Conservation (phyloP, 2,888 invertebrate genomes). For the Phrixothrix hirtus region DNA sequence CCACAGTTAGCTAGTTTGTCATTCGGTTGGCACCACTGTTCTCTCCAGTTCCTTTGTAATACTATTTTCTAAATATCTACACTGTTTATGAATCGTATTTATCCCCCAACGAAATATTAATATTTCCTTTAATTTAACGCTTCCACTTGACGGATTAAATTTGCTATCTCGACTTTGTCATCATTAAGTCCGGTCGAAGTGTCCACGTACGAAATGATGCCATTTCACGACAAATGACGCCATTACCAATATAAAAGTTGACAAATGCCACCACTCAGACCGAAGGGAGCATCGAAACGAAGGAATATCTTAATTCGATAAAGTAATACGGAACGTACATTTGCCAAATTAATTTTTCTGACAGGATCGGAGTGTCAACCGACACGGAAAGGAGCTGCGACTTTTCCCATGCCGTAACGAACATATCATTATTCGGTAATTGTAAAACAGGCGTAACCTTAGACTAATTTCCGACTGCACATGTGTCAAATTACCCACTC, state of each 20-base stretch:
- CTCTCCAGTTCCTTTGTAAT: conserved; percentile 39
- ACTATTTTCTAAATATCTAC: conserved; percentile 35
- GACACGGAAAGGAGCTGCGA: conserved; percentile 21
- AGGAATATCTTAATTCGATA: conserved; percentile 37
- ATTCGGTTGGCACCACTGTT: conserved; percentile 53
- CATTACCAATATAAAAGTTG: conserved; percentile 55
- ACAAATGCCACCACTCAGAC: conserved; percentile 47
- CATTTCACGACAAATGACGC: conserved; percentile 48
- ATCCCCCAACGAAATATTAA: conserved; percentile 22
- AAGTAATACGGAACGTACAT: conserved; percentile 19
- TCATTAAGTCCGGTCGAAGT: conserved; percentile 19
- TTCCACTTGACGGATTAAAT: conserved; percentile 7
- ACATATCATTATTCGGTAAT: conserved; percentile 41
- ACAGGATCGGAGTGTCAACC: background rate
- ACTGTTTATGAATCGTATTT: conserved; percentile 32
- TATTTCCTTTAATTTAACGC: conserved; percentile 2
- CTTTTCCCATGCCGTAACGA: conserved; percentile 38
- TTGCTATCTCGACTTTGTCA: conserved; percentile 10
- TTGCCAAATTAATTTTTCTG: conserved; percentile 27
- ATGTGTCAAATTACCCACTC: conserved; percentile 32
- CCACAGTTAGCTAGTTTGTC: conserved; percentile 59
- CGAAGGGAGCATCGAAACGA: conserved; percentile 19
- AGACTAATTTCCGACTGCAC: conserved; percentile 30
- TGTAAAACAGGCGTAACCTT: conserved; percentile 36
- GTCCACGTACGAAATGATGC: conserved; percentile 34